These are phyloP conservation scores for Standfussiana lucernea DNA, from an alignment of 2,888 invertebrate genomes.

Conservation along the genomic window DNA sequence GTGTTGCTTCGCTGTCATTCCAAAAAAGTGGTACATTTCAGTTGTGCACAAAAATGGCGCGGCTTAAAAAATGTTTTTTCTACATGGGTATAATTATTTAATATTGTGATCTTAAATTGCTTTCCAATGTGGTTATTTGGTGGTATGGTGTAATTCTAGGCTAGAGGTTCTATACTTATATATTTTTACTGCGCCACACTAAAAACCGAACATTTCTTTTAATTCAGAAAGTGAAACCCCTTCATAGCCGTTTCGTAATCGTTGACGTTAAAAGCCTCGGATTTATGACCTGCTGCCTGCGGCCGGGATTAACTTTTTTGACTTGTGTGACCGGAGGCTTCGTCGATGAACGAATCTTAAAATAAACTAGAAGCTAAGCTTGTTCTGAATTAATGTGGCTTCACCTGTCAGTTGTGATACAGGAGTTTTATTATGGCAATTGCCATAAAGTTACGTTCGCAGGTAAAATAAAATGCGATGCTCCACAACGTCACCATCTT, in stretches of 20 bases:
- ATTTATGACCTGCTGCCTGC: too few species aligned
- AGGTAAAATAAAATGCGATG: background rate
- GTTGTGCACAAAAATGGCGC: conserved; percentile 9
- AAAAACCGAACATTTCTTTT: too few species aligned
- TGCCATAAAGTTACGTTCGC: background rate
- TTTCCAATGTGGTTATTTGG: too few species aligned
- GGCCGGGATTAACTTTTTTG: too few species aligned
- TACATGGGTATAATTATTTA: background rate
- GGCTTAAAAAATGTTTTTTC: background rate
- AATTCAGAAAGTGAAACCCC: too few species aligned
- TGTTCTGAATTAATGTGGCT: background rate
- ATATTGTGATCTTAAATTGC: background rate
- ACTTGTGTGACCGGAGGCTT: too few species aligned
- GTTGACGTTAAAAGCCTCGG: too few species aligned
- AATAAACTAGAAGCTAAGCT: background rate
- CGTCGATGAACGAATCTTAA: too few species aligned
- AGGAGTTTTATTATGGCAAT: background rate
- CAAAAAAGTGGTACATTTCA: conserved; percentile 4
- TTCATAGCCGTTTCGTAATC: too few species aligned
- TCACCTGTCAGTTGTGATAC: background rate
- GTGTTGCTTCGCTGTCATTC: background rate
- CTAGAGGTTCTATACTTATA: too few species aligned
- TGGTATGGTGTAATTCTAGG: too few species aligned
- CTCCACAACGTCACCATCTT: background rate
- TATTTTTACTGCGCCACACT: too few species aligned